Evolutionary conservation across 2,888 invertebrate species (phyloP).

Genomic region (Leucozona laternaria): DNA sequence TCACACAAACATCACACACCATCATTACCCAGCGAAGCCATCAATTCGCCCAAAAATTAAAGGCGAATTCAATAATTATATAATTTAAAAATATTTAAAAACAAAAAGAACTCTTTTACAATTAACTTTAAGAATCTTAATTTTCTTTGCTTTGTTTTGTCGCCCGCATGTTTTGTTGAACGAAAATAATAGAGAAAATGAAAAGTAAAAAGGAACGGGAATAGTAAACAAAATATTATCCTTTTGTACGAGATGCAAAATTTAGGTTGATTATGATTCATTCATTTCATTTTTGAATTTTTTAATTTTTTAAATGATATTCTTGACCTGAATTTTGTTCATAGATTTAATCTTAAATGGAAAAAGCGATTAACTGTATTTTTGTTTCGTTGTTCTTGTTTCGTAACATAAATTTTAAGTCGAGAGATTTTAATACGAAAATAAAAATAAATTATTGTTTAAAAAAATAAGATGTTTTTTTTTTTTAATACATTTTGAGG

Average conservation of each 20-base stretch:
- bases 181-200: constrained; percentile 50
- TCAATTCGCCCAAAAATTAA: constrained; percentile 29
- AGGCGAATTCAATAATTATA: constrained; percentile 45
- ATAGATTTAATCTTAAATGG: constrained; percentile 26
- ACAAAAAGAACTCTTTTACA: background rate
- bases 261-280: constrained; percentile 76
- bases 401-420: constrained; percentile 62
- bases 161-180: constrained; percentile 47
- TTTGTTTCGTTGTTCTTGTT: constrained; percentile 47
- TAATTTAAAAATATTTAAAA: constrained; percentile 27
- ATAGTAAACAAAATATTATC: constrained; percentile 26
- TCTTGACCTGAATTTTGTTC: constrained; percentile 76
- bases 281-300: constrained; percentile 44
- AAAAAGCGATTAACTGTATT: constrained; percentile 44
- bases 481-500: background rate
- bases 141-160: constrained; percentile 59
- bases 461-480: constrained; percentile 11
- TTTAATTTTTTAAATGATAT: constrained; percentile 53
- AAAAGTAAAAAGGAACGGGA: background rate
- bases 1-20: constrained; percentile 33
- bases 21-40: constrained; percentile 72
- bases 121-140: constrained; percentile 40
- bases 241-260: constrained; percentile 68
- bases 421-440: constrained; percentile 55
- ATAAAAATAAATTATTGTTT: constrained; percentile 75